These are phyloP conservation scores for Helicoverpa zea DNA, from an alignment of 1,140 invertebrate species.

Conservation along the genomic window DNA sequence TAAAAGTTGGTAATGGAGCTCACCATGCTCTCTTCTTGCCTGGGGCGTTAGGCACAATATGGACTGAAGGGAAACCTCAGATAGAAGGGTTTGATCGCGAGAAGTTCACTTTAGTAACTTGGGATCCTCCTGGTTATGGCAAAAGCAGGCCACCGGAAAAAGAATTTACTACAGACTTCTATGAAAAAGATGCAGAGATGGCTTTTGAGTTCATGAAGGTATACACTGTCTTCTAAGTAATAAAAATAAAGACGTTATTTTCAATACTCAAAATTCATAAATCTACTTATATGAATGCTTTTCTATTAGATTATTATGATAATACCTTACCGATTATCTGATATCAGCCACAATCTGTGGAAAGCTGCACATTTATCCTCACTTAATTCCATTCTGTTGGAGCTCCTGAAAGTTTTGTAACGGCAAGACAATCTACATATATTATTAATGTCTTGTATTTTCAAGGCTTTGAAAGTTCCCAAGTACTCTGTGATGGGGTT, in stretches of 20 bases:
- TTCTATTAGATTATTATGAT: too few relatives aligned
- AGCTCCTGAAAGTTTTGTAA: background rate
- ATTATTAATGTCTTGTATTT: background rate
- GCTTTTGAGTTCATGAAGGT: conserved; percentile 92
- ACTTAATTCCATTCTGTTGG: background rate
- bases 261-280: too few relatives aligned
- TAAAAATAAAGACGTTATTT: too few relatives aligned
- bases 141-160: conserved; percentile 93
- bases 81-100: conserved; percentile 90
- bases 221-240: conserved; percentile 21
- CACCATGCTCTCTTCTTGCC: conserved; percentile 92
- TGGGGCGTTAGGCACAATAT: conserved; percentile 92
- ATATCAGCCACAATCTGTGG: too few relatives aligned
- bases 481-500: conserved; percentile 95
- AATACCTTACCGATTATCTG: too few relatives aligned
- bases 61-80: conserved; percentile 94
- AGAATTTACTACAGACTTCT: conserved; percentile 91
- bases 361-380: too few relatives aligned
- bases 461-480: conserved; percentile 88
- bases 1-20: conserved; percentile 90
- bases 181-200: conserved; percentile 91
- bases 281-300: too few relatives aligned
- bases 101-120: conserved; percentile 92
- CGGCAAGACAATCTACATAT: too few relatives aligned
- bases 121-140: conserved; percentile 96